Percentiles rank a stretch among this genome's conserved stretches.
phyloP scores from a whole-genome alignment of 2,113 vertebrate species.

The Beaufortia kweichowensis region DNA sequence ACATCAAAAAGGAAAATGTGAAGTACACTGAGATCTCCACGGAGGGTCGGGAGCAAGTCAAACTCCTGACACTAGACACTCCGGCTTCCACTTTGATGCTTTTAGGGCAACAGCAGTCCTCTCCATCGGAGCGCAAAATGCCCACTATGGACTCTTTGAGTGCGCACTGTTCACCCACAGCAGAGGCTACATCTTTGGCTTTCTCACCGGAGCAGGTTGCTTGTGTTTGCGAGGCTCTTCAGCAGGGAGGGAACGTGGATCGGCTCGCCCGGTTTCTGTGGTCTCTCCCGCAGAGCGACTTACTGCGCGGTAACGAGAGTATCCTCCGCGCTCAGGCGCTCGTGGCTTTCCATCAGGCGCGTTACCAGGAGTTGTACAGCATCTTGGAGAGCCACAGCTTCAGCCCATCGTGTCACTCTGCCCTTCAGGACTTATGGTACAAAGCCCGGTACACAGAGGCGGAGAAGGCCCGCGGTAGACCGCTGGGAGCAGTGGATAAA shows the following conservation, averaged over 20 bases:
- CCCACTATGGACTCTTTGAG: constrained; percentile 34
- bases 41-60: constrained; percentile 75
- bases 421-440: constrained; percentile 98
- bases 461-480: constrained; percentile 94
- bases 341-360: constrained; percentile 96
- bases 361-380: constrained; percentile 94
- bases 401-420: constrained; percentile 89
- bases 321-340: constrained; percentile 95
- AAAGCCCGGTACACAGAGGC: constrained; percentile 96
- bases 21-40: constrained; percentile 71
- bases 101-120: constrained; percentile 14
- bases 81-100: constrained; percentile 81
- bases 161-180: constrained; percentile 67
- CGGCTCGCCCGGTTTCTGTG: constrained; percentile 95
- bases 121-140: constrained; percentile 22
- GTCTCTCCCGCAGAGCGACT: constrained; percentile 91
- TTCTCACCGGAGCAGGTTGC: constrained; percentile 98
- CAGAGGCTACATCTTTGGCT: constrained; percentile 81
- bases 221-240: constrained; percentile 97
- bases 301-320: constrained; percentile 96
- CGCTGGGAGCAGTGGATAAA: constrained; percentile 98
- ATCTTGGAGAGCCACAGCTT: constrained; percentile 97
- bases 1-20: constrained; percentile 88
- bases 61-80: constrained; percentile 76
- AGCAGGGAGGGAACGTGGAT: constrained; percentile 97